Base-by-base conservation (phyloP, 2,888 invertebrate species). In the Formica aserva region DNA sequence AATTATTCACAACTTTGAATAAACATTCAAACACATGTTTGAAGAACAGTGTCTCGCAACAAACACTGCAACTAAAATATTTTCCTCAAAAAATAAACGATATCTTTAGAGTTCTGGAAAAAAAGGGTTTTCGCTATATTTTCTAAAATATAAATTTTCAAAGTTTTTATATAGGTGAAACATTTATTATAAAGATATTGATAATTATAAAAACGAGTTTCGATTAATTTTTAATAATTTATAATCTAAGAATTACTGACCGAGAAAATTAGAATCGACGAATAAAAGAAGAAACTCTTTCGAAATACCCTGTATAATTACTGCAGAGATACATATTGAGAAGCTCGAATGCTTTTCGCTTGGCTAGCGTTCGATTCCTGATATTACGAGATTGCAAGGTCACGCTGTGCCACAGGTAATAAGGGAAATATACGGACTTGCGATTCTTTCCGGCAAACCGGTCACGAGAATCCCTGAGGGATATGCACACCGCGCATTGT, bases 361-460 rank as follows among this genome's bases (percentile, higher is more conserved):
- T 45, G 81, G 26, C 63, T 38, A 63, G n/a, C 76, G 81, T 41
- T 81, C 75, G 63, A 74, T 81, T 74, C 81, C 75, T 75, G 81
- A 81, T 63, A 81, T 81, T 81, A 81, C 38, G 76, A 65, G 81
- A 81, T 81, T 75, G 81, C 81, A 81, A 81, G 81, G 81, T 81
- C 81, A 72, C 75, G 81, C 81, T 41, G 62, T 22, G 74, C 80
- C 38, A 74, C 63, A 48, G 32, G 76, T 81, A 81, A 81, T 81
- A 81, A 81, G 81, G 76, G 63, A 74, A 81, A 81, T 75, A 75
- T 75, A 72, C 63, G 52, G 81, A 72, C 38, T 41, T 63, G 75
- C 76, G 22, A 81, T 75, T 78, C 85, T 87, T 88, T 88, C 89
- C 83, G 86, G 84, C 69, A 84, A 89, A 87, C 89, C 87, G 83